Conservation (phyloP, 1,140 invertebrate genomes). For the Branchinecta lindahli region DNA sequence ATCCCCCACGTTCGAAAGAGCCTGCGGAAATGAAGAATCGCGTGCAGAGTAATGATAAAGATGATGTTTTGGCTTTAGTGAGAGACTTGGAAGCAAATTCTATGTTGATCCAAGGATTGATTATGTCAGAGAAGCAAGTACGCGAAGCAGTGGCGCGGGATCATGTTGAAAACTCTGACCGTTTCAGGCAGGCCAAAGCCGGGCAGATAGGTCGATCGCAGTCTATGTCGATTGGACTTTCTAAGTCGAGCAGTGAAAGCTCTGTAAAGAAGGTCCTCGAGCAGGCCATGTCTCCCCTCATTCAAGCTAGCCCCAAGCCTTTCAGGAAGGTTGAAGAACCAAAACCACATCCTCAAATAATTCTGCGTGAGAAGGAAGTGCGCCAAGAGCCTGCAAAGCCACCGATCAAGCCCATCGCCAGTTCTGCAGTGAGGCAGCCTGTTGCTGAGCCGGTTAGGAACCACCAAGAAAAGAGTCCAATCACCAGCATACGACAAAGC, state of each 20-base stretch:
- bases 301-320: background rate
- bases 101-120: background rate
- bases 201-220: background rate
- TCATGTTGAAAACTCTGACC: background rate
- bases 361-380: background rate
- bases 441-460: background rate
- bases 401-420: background rate
- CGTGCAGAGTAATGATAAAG: background rate
- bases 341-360: background rate
- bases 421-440: background rate
- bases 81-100: background rate
- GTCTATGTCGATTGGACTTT: background rate
- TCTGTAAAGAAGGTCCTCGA: background rate
- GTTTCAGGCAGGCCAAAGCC: background rate
- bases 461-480: background rate
- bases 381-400: background rate
- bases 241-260: conserved; percentile 7
- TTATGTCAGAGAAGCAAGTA: background rate
- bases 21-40: background rate
- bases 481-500: background rate
- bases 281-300: background rate
- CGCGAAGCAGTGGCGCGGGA: background rate
- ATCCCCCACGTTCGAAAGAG: background rate
- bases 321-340: background rate
- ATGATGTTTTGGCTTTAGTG: background rate